Percentiles rank a stretch among this genome's conserved stretches.
These are phyloP conservation scores for Hoplias malabaricus DNA, from an alignment of 2,113 vertebrate species.

Conservation along the genomic window DNA sequence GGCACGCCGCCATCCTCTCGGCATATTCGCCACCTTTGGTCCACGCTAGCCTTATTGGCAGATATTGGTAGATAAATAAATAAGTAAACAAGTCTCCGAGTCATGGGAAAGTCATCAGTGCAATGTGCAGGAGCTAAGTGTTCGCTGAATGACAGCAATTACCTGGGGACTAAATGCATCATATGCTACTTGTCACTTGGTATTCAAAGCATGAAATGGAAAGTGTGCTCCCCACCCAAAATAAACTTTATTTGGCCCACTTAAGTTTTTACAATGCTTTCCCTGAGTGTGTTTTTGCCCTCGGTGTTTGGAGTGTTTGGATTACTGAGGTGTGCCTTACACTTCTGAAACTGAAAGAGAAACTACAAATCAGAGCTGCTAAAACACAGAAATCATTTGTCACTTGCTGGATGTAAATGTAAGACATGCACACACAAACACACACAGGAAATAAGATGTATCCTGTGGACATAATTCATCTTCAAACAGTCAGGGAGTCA, in stretches of 20 bases:
- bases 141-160: neutral
- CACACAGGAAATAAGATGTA: conserved; percentile 28
- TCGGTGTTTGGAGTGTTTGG: neutral
- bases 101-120: neutral
- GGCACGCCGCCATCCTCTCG: neutral
- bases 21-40: neutral
- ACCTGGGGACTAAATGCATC: neutral
- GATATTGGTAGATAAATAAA: neutral
- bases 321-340: neutral
- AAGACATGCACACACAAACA: conserved; percentile 15
- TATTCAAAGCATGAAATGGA: conserved; percentile 1
- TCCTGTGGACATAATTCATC: conserved; percentile 54
- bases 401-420: conserved; percentile 36
- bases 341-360: conserved; percentile 15
- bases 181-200: neutral
- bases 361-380: conserved; percentile 19
- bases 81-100: neutral
- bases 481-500: conserved; percentile 41
- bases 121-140: neutral
- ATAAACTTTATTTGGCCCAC: conserved; percentile 9
- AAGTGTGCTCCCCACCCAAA: neutral
- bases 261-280: conserved; percentile 17
- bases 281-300: neutral
- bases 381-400: conserved; percentile 41
- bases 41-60: neutral